Evolutionary conservation across 2,113 vertebrate species (phyloP), one percentile per base, ranked within the genome.

Genomic region (Vulpes lagopus): DNA sequence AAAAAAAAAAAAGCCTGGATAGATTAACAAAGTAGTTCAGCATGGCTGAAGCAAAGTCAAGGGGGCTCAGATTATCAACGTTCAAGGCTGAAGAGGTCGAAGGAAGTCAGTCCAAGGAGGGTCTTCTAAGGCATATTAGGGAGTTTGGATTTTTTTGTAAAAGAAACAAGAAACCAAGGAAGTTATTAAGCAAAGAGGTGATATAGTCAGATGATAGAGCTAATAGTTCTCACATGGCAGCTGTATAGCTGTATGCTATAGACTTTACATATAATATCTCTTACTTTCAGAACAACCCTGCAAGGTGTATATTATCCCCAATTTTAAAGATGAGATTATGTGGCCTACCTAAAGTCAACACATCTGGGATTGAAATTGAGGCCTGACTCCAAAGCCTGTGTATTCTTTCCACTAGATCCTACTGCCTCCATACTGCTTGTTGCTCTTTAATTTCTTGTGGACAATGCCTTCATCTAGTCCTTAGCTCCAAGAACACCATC

Each of bases 81-180:
- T 87, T 95, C 30, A 87, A 87, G 60, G 60, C 60, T 87, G 15
- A 93, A 25, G 23, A 91, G 35, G 65, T 86, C 43, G 38, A 69
- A 87, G 30, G 53, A 69, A 22, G 27, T 89, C 79, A 81, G 64
- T 51, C 59, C 35, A 80, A 43, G 30, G 27, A 81, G 59, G 55
- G 25, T 89, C 65, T 83, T 84, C 7, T 8, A 60, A 89, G 49
- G 60, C n/a, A 71, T 35, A 32, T 25, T 32, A 32, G 62, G 38
- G 2, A 76, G 20, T 62, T 57, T 82, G 35, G 25, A 23, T 65
- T 84, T 89, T 94, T 69, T 59, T 16, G 81, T 69, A 65, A 59
- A 38, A 25, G 51, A 92, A 74, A 76, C 64, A 89, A 91, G 60
- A 95, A 97, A 71, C 17, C 23, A 84, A 74, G 69, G 82, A 69